phyloP scores from a whole-genome alignment of 2,888 invertebrate genomes.

The Pseudanteris insignis region DNA sequence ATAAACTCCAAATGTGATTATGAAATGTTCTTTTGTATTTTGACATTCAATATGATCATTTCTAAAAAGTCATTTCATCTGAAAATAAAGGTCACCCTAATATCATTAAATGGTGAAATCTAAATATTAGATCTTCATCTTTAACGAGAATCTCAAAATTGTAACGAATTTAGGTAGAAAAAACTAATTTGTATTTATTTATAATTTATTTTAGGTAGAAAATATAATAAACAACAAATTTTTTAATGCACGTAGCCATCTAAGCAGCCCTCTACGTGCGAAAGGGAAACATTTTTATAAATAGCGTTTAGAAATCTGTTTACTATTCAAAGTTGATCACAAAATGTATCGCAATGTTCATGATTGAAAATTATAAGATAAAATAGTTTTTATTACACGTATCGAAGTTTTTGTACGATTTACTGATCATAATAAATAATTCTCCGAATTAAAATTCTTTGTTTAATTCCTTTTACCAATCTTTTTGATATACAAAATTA shows the following conservation, averaged over 20 bases:
- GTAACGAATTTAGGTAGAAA: slow-evolving; percentile 64
- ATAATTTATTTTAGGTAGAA: slow-evolving; percentile 65
- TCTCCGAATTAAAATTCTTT: slow-evolving; percentile 20
- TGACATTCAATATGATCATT: no score
- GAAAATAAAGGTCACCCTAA: no score
- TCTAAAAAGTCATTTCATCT: no score
- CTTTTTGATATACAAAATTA: neutral
- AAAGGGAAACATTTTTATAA: slow-evolving; percentile 12
- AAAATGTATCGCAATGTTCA: slow-evolving; percentile 36
- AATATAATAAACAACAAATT: slow-evolving; percentile 59
- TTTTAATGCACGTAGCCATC: slow-evolving; percentile 16
- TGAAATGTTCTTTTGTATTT: no score
- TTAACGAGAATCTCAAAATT: slow-evolving; percentile 56
- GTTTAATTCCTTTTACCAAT: neutral
- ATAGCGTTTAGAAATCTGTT: slow-evolving; percentile 32
- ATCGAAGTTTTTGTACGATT: slow-evolving; percentile 56
- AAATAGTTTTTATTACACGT: slow-evolving; percentile 53
- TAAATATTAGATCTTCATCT: slow-evolving; percentile 51
- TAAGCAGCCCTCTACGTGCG: slow-evolving; percentile 1
- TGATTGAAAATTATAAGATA: slow-evolving; percentile 37
- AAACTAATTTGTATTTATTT: slow-evolving; percentile 65
- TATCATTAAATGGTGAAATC: slow-evolving; percentile 53
- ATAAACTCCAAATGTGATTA: no score
- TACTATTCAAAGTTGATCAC: slow-evolving; percentile 36
- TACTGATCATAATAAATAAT: slow-evolving; percentile 58